Evolutionary conservation across 2,113 vertebrate genomes (phyloP).

Genomic region (Petrocephalus microphthalmus): DNA sequence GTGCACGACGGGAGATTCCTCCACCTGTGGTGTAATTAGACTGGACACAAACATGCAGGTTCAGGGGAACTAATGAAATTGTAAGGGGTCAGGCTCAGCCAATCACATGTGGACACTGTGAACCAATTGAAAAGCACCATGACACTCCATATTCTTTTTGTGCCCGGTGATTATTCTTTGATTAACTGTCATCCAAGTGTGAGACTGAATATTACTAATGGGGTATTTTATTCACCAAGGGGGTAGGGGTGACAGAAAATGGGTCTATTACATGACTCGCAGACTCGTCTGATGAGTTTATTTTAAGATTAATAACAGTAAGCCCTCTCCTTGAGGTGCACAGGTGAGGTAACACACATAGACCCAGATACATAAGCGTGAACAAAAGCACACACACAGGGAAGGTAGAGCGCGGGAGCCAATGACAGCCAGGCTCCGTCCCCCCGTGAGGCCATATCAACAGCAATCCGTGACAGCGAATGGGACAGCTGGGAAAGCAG

Average conservation of each 20-base stretch:
- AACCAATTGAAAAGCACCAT: slow-evolving; percentile 13
- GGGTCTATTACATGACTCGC: not conserved
- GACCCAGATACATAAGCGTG: not conserved
- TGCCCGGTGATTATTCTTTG: slow-evolving; percentile 11
- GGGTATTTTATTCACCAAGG: not conserved
- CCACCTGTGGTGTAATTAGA: slow-evolving; percentile 20
- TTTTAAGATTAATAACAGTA: not conserved
- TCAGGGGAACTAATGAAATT: slow-evolving; percentile 16
- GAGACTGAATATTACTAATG: slow-evolving; percentile 3
- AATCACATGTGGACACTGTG: slow-evolving; percentile 1
- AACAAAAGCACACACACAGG: slow-evolving; percentile 22
- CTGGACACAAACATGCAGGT: slow-evolving; percentile 22
- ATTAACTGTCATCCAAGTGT: slow-evolving; percentile 16
- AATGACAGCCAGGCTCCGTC: slow-evolving; percentile 58
- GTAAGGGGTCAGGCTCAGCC: slow-evolving; percentile 15
- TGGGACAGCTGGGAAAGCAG: slow-evolving; percentile 52
- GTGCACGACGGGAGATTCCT: not conserved
- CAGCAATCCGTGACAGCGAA: slow-evolving; percentile 44
- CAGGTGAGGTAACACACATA: not conserved
- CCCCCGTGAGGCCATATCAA: slow-evolving; percentile 52
- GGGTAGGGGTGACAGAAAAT: slow-evolving; percentile 13
- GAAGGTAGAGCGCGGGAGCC: slow-evolving; percentile 44
- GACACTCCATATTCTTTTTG: slow-evolving; percentile 6
- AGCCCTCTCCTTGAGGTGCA: not conserved
- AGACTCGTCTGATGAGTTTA: not conserved